A percentile compares a stretch with the other conserved stretches of the same genome.
Conservation (phyloP, 2,113 vertebrate species). For the Amphiprion ocellaris region DNA sequence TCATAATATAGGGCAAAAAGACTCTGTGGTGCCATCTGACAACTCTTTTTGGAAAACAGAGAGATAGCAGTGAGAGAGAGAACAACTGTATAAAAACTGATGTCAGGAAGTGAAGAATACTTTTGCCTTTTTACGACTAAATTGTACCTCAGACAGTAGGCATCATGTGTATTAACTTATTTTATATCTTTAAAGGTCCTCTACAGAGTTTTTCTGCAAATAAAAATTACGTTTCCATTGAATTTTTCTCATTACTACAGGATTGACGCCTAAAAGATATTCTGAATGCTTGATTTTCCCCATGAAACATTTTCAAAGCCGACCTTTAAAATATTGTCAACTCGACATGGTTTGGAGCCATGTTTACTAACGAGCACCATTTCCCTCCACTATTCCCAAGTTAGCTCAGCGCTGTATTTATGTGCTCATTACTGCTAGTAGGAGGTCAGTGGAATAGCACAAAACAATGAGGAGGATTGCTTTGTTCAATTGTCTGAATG, state of each 20-base stretch:
- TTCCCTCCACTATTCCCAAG: neutral
- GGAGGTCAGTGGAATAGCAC: neutral
- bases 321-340: neutral
- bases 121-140: neutral
- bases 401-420: neutral
- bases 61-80: neutral
- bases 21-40: conserved; percentile 30
- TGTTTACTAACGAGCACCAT: neutral
- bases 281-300: neutral
- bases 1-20: conserved; percentile 36
- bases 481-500: neutral
- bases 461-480: neutral
- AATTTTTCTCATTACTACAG: neutral
- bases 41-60: conserved; percentile 17
- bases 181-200: neutral
- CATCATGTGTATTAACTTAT: neutral
- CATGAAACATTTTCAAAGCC: neutral
- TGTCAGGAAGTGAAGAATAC: conserved; percentile 5
- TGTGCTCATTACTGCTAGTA: neutral
- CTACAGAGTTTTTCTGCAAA: neutral
- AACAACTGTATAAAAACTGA: conserved; percentile 1
- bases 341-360: neutral
- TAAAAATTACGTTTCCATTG: neutral
- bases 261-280: neutral
- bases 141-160: neutral